phyloP scores from a whole-genome alignment of 2,888 invertebrate genomes.

The Epicampocera succincta region DNA sequence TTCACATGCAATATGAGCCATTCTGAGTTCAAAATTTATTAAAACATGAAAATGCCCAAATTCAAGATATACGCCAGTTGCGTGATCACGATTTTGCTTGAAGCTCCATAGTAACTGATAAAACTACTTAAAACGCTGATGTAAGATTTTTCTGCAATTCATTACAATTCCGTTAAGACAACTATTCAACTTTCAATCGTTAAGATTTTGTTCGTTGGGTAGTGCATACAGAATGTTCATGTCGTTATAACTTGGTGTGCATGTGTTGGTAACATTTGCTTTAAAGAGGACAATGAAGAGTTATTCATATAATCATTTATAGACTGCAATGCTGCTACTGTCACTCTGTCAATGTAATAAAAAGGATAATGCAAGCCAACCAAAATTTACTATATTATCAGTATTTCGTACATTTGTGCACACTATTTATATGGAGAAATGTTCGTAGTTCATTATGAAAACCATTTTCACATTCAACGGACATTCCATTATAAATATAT shows the following conservation, averaged over 20 bases:
- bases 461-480: slow-evolving; percentile 56
- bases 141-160: no score
- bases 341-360: slow-evolving; percentile 64
- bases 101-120: no score
- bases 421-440: background rate
- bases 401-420: background rate
- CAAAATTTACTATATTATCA: slow-evolving; percentile 49
- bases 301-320: slow-evolving; percentile 64
- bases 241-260: background rate
- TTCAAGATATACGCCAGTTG: no score
- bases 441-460: slow-evolving; percentile 36
- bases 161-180: no score
- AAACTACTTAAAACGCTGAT: no score
- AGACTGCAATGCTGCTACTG: slow-evolving; percentile 69
- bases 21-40: no score
- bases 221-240: background rate
- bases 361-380: slow-evolving; percentile 59
- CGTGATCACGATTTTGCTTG: no score
- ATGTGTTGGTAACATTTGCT: slow-evolving; percentile 6
- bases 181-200: no score
- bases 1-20: no score
- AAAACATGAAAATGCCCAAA: no score
- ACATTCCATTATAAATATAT: slow-evolving; percentile 46
- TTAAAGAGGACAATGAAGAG: slow-evolving; percentile 44
- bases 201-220: background rate